Percentiles rank a stretch among this genome's conserved stretches.
phyloP scores from a whole-genome alignment of 1,140 invertebrate genomes.

The Dreissena polymorpha region DNA sequence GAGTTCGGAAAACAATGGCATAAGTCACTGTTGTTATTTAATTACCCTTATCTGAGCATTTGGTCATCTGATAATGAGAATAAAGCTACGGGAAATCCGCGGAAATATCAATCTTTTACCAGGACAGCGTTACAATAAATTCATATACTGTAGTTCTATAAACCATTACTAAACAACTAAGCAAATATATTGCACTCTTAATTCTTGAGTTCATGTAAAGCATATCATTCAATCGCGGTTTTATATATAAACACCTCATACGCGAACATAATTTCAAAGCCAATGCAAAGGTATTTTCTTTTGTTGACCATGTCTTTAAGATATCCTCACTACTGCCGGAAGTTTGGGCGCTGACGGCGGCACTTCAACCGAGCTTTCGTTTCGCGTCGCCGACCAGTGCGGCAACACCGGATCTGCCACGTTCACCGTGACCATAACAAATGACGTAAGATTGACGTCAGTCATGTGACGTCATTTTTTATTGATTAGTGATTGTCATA shows the following conservation, averaged over 20 bases:
- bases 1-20: too few relatives aligned
- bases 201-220: neutral
- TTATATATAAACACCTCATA: neutral
- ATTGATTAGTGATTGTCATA: too few relatives aligned
- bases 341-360: neutral
- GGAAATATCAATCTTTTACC: too few relatives aligned
- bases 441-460: constrained; percentile 7
- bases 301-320: neutral
- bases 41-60: too few relatives aligned
- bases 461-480: too few relatives aligned
- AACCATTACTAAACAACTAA: too few relatives aligned
- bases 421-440: constrained; percentile 20
- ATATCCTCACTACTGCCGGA: neutral
- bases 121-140: too few relatives aligned
- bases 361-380: neutral
- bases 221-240: neutral
- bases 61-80: too few relatives aligned
- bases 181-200: too few relatives aligned
- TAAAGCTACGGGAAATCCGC: too few relatives aligned
- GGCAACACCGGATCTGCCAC: constrained; percentile 10
- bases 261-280: neutral
- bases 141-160: too few relatives aligned
- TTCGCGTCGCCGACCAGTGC: constrained; percentile 19
- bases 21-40: too few relatives aligned
- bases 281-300: neutral